phyloP scores from a whole-genome alignment of 2,797 vertebrate genomes.

The Ptychadena robeensis region DNA sequence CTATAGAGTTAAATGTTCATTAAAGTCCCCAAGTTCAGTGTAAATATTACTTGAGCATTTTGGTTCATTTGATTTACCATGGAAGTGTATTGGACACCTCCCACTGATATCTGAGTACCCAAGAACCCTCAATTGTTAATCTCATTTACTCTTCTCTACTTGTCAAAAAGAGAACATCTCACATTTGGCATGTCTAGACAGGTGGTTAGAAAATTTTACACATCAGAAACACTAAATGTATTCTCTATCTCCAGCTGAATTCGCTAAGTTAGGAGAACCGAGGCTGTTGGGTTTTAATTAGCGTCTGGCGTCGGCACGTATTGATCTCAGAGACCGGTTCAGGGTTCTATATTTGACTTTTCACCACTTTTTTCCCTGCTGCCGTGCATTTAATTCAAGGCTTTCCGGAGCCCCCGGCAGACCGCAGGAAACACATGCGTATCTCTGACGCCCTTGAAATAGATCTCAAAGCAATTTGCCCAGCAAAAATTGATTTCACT shows the following conservation, averaged over 20 bases:
- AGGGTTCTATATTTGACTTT: constrained; percentile 35
- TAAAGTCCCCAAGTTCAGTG: too few species aligned
- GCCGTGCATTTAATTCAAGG: constrained; percentile 47
- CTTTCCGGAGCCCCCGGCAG: constrained; percentile 17
- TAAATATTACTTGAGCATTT: too few species aligned
- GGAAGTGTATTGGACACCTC: too few species aligned
- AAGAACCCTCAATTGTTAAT: too few species aligned
- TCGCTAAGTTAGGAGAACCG: constrained; percentile 20
- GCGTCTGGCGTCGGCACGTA: neutral
- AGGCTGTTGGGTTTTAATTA: constrained; percentile 50
- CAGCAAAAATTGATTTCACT: constrained; percentile 50
- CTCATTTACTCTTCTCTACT: neutral
- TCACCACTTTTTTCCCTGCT: constrained; percentile 9
- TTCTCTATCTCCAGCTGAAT: constrained; percentile 22
- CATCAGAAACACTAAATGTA: neutral
- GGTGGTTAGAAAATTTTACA: constrained; percentile 2
- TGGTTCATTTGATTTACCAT: too few species aligned
- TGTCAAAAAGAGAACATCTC: neutral
- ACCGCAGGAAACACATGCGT: constrained; percentile 18
- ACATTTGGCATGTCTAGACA: neutral
- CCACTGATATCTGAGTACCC: too few species aligned
- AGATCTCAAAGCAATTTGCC: constrained; percentile 60
- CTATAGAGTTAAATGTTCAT: too few species aligned
- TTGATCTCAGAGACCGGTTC: constrained; percentile 32
- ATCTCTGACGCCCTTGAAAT: constrained; percentile 49